These are phyloP conservation scores for Barnardius zonarius DNA, from an alignment of 2,113 vertebrate species.

Conservation along the genomic window DNA sequence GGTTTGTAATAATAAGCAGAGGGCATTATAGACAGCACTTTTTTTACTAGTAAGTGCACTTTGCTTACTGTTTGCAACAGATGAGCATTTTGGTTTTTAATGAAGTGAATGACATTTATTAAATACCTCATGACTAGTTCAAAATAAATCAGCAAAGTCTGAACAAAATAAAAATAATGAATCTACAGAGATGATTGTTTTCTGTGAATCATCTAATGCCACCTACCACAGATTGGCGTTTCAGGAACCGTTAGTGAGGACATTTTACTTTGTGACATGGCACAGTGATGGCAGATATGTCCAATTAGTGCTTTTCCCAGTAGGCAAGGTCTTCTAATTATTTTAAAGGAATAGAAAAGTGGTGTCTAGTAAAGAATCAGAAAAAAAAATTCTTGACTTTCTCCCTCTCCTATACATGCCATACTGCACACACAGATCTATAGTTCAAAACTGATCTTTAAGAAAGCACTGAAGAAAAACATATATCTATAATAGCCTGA, in stretches of 20 bases:
- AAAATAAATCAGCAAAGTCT: constrained; percentile 37
- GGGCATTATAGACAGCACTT: neutral
- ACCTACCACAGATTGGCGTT: constrained; percentile 51
- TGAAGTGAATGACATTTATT: constrained; percentile 74
- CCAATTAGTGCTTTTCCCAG: constrained; percentile 60
- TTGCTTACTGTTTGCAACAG: constrained; percentile 49
- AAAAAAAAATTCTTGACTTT: neutral
- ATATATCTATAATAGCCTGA: neutral
- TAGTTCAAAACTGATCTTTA: neutral
- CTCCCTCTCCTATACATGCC: neutral
- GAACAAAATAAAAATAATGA: constrained; percentile 67
- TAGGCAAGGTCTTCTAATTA: constrained; percentile 46
- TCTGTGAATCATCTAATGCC: constrained; percentile 71
- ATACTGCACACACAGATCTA: neutral
- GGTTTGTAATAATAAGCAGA: neutral
- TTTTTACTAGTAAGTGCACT: neutral
- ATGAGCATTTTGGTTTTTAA: constrained; percentile 66
- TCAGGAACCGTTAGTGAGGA: constrained; percentile 59
- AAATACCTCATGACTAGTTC: constrained; percentile 51
- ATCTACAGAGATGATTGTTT: constrained; percentile 52
- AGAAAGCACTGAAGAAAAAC: neutral
- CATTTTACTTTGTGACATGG: constrained; percentile 61
- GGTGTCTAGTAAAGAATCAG: neutral
- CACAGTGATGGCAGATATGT: constrained; percentile 5
- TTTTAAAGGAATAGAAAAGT: constrained; percentile 14